Percentiles rank a stretch among this genome's conserved stretches.
phyloP scores from a whole-genome alignment of 2,888 invertebrate species.

The Protodeltote pygarga region DNA sequence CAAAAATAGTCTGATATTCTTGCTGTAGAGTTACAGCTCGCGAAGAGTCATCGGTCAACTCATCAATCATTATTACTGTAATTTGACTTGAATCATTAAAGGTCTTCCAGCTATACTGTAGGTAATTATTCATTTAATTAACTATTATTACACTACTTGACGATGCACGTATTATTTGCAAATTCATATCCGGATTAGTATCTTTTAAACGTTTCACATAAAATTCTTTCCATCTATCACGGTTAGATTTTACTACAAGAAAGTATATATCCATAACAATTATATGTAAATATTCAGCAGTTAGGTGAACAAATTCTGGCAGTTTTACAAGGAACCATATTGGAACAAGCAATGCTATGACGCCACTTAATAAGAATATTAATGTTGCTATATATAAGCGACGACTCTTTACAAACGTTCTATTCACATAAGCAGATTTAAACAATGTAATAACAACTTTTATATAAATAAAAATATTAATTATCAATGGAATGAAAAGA shows the following conservation, averaged over 20 bases:
- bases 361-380: conserved; percentile 5
- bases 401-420: not conserved
- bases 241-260: conserved; percentile 5
- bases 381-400: conserved; percentile 3
- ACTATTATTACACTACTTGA: too few relatives aligned
- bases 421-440: not conserved
- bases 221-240: not conserved
- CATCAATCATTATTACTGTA: too few relatives aligned
- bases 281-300: not conserved
- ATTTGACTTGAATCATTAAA: too few relatives aligned
- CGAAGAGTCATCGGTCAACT: too few relatives aligned
- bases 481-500: not conserved
- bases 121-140: too few relatives aligned
- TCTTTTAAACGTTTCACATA: not conserved
- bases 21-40: too few relatives aligned
- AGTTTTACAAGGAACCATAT: not conserved
- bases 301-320: not conserved
- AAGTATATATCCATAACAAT: conserved; percentile 2
- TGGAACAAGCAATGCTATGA: not conserved
- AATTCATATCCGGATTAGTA: too few relatives aligned
- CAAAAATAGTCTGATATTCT: too few relatives aligned
- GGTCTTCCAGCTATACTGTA: too few relatives aligned
- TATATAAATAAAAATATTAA: conserved; percentile 1
- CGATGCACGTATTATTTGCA: too few relatives aligned
- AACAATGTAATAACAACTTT: conserved; percentile 3